A percentile compares a stretch with the other conserved stretches of the same genome.
These are phyloP conservation scores for Archocentrus centrarchus DNA, from an alignment of 2,113 vertebrate genomes.

Conservation along the genomic window DNA sequence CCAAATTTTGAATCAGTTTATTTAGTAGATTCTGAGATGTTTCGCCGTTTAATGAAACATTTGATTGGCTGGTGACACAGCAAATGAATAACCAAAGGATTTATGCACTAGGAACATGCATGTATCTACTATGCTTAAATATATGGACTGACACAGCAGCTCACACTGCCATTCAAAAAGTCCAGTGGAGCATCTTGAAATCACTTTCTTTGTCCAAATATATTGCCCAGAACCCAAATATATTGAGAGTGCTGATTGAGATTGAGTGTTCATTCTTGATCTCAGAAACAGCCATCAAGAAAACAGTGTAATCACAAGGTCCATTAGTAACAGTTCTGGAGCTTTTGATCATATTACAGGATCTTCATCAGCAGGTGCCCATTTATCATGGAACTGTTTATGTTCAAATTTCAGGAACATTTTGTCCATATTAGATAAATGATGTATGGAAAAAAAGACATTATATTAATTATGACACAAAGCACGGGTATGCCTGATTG, in stretches of 20 bases:
- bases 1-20: not conserved
- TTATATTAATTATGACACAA: not conserved
- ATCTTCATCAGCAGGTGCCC: conserved; percentile 7
- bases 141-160: not conserved
- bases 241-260: not conserved
- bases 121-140: not conserved
- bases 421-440: not conserved
- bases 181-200: not conserved
- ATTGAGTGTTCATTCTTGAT: conserved; percentile 3
- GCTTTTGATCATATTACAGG: conserved; percentile 9
- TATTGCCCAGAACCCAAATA: not conserved
- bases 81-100: not conserved
- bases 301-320: conserved; percentile 6
- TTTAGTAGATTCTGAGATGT: no score
- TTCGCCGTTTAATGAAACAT: not conserved
- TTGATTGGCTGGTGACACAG: not conserved
- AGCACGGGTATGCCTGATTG: not conserved
- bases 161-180: not conserved
- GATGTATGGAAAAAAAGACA: not conserved
- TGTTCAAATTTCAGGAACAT: conserved; percentile 3
- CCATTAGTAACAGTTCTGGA: conserved; percentile 13
- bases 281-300: not conserved
- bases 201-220: conserved; percentile 11
- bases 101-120: not conserved
- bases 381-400: conserved; percentile 1